Conservation (phyloP, 2,113 vertebrate genomes). For the Polypterus senegalus region DNA sequence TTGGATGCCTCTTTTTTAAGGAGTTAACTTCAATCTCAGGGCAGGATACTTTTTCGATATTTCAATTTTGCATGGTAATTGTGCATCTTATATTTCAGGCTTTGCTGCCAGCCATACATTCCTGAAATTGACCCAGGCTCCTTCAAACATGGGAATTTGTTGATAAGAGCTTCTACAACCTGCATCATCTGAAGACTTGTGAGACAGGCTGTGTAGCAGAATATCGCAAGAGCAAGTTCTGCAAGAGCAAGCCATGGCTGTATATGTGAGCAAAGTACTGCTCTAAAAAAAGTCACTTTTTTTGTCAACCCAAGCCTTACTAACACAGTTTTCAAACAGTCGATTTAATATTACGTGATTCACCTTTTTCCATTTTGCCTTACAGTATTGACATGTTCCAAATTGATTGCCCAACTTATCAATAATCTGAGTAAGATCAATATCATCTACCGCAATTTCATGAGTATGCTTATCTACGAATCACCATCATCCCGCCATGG, state of each 20-base stretch:
- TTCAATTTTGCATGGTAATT: slow-evolving; percentile 7
- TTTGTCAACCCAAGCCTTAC: no score
- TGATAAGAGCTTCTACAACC: slow-evolving; percentile 14
- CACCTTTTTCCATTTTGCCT: no score
- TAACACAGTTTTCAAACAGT: no score
- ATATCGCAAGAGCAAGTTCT: slow-evolving; percentile 9
- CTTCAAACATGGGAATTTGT: slow-evolving; percentile 16
- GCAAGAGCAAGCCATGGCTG: not conserved
- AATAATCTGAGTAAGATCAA: no score
- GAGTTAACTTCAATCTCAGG: slow-evolving; percentile 16
- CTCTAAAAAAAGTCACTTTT: no score
- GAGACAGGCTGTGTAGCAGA: slow-evolving; percentile 13
- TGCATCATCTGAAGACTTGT: slow-evolving; percentile 12
- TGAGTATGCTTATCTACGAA: no score
- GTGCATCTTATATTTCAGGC: slow-evolving; percentile 7
- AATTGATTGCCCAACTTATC: no score
- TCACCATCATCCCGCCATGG: no score
- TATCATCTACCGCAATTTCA: no score
- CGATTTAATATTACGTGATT: no score
- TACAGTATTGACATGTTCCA: no score
- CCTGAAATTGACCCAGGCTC: slow-evolving; percentile 11
- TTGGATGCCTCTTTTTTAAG: slow-evolving; percentile 10
- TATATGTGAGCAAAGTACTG: no score
- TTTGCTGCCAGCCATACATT: slow-evolving; percentile 9
- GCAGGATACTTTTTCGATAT: slow-evolving; percentile 2